Base-by-base conservation (phyloP, 2,797 vertebrate genomes). In the Glossophaga mutica region DNA sequence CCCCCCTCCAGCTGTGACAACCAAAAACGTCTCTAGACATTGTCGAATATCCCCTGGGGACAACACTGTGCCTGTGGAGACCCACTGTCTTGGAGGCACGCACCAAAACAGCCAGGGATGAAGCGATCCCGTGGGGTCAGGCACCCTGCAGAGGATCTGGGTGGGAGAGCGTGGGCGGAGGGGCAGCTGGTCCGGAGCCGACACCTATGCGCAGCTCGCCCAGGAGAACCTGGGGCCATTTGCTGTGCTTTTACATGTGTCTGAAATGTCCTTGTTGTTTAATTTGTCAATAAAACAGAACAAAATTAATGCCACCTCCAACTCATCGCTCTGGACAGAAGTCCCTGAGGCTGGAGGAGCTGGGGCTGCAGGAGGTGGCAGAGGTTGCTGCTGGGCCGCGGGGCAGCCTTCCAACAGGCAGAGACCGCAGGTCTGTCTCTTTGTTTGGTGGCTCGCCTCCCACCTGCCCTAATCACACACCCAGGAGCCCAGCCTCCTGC, bases 161-260 rank as follows among this genome's bases (percentile, higher is more conserved):
- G 29, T 3, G 2, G 29, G 6, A 59, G 1, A 6, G 2, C 4
- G n/a, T 21, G 22, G 42, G 32, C 5, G 12, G 24, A 6, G 26
- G 32, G 48, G 22, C 9, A 14, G 9, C 11, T 2, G 8, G n/a
- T 34, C 73, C 0, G 6, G 77, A 42, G 70, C 4, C 0, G 82
- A 39, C 44, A 5, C 3, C 21, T 9, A 6, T 19, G 3, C 15
- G 26, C 2, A 19, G n/a, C 0, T 0, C 0, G 4, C 3, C 8
- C 18, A 0, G 2, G 15, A 34, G 3, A 39, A 21, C 26, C 16
- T 32, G 1, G 24, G 0, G 16, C 46, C 26, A 1, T 39, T 29
- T 39, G 57, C 5, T 65, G 34, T 32, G 1, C 11, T 70, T 77
- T 3, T 34, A n/a, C 5, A 15, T 2, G 2, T 0, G 0, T 24